A percentile compares a stretch with the other conserved stretches of the same genome.
Evolutionary conservation across 2,888 invertebrate genomes (phyloP).

Genomic region (Gasteruption jaculator): DNA sequence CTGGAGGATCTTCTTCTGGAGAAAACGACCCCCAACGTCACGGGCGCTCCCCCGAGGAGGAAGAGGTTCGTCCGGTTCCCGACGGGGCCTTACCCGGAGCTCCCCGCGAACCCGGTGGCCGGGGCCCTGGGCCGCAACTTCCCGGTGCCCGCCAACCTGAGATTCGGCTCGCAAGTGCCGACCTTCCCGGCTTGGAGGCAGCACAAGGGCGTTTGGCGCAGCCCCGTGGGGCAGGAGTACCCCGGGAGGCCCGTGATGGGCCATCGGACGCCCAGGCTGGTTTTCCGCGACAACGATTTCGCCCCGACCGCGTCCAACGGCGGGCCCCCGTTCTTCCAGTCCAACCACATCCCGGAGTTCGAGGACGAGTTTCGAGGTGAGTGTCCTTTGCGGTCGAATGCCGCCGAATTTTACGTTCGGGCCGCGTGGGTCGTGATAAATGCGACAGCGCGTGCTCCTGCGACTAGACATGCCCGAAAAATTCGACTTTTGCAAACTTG

Average conservation of each 20-base stretch:
- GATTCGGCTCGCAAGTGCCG: constrained; percentile 27
- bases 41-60: constrained; percentile 21
- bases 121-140: constrained; percentile 27
- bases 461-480: too few relatives aligned
- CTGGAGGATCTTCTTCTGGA: too few relatives aligned
- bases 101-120: background rate
- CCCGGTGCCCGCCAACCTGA: constrained; percentile 21
- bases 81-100: constrained; percentile 22
- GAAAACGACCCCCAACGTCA: constrained; percentile 18
- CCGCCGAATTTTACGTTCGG: too few relatives aligned
- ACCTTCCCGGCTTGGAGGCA: constrained; percentile 39
- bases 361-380: constrained; percentile 47
- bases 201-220: constrained; percentile 44
- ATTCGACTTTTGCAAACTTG: too few relatives aligned
- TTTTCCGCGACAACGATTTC: constrained; percentile 46
- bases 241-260: constrained; percentile 42
- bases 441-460: too few relatives aligned
- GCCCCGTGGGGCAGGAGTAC: constrained; percentile 25
- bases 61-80: constrained; percentile 43
- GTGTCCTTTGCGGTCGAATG: background rate
- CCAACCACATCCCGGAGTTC: constrained; percentile 44
- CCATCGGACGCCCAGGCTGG: constrained; percentile 45
- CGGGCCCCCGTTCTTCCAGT: constrained; percentile 40
- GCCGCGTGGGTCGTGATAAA: too few relatives aligned
- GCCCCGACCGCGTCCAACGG: constrained; percentile 35